phyloP scores from a whole-genome alignment of 2,113 vertebrate genomes.

The Phylloscopus whistleri region DNA sequence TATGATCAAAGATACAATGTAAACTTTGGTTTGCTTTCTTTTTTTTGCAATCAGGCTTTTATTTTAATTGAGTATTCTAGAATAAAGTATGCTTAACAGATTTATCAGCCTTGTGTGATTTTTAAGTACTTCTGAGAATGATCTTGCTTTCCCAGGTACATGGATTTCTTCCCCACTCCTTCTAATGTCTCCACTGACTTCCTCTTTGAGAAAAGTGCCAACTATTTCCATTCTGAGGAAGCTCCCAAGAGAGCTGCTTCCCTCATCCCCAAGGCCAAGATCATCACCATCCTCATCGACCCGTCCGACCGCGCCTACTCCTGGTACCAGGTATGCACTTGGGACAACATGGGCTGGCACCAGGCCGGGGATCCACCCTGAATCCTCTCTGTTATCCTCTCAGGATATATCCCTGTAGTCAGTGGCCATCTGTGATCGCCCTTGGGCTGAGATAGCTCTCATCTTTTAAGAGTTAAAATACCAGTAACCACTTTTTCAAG shows the following conservation, averaged over 20 bases:
- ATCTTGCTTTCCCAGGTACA: constrained; percentile 84
- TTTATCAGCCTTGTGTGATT: background rate
- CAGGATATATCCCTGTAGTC: background rate
- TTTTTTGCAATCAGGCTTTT: background rate
- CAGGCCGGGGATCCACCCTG: background rate
- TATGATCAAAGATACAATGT: background rate
- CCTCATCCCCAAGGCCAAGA: constrained; percentile 92
- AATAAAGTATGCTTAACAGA: background rate
- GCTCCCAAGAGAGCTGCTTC: constrained; percentile 86
- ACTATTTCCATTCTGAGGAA: constrained; percentile 96
- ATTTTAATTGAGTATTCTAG: background rate
- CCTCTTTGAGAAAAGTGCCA: constrained; percentile 97
- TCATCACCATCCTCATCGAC: constrained; percentile 95
- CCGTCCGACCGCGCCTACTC: constrained; percentile 94
- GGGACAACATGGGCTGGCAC: background rate
- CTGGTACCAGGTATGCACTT: constrained; percentile 89
- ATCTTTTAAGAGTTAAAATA: background rate
- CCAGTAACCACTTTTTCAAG: background rate
- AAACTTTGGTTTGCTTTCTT: background rate
- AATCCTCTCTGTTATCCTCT: background rate
- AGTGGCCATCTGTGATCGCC: background rate
- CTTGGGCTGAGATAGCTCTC: background rate
- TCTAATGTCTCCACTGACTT: constrained; percentile 92
- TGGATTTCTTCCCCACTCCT: constrained; percentile 95
- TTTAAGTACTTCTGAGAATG: constrained; percentile 32